Base-by-base conservation (phyloP, 2,797 vertebrate species). In the Bryconaethiops microstoma region DNA sequence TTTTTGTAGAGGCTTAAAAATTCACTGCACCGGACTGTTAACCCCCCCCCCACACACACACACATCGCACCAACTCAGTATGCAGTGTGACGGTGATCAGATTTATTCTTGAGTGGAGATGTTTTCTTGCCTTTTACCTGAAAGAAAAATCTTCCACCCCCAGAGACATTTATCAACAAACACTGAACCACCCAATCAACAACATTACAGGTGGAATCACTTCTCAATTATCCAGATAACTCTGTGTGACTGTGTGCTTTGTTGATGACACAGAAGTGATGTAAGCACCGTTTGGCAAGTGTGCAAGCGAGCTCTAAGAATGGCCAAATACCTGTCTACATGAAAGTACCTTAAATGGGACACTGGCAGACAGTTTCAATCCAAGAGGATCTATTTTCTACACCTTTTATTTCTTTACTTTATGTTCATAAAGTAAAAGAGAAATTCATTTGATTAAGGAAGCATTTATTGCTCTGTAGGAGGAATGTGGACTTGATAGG, bases 261-360 rank as follows among this genome's bases (percentile, higher is more conserved):
- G 12, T 48, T 48, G 7, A 48, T 1, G 45, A 48, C 45, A 48
- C 13, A 17, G 9, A n/a, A 9, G 52, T 70, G 55, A 48, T 52
- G 23, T 54, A 67, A n/a, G 35, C 39, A 40, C 10, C 0, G 5
- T 67, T 65, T 14, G n/a, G 29, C 40, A 40, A 40, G 63, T 72
- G 35, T 80, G 12, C 45, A 48, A 12, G 25, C 68, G 23, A 68
- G 52, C 40, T 67, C 50, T n/a, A 50, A 45, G 52, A 19, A 65
- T 25, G 54, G 39, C 63, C 60, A n/a, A 48, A 45, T 76, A 13
- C 25, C 69, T 73, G 35, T 68, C 39, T 57, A 40, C 55, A 4
- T 48, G 87, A 89, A 87, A 89, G 88, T 88, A 84, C 59, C 80
- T 85, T 86, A 76, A 79, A 68, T 52, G 85, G 81, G 72, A 73